A percentile compares a stretch with the other conserved stretches of the same genome.
phyloP scores from a whole-genome alignment of 2,113 vertebrate species.

The Anser cygnoides region DNA sequence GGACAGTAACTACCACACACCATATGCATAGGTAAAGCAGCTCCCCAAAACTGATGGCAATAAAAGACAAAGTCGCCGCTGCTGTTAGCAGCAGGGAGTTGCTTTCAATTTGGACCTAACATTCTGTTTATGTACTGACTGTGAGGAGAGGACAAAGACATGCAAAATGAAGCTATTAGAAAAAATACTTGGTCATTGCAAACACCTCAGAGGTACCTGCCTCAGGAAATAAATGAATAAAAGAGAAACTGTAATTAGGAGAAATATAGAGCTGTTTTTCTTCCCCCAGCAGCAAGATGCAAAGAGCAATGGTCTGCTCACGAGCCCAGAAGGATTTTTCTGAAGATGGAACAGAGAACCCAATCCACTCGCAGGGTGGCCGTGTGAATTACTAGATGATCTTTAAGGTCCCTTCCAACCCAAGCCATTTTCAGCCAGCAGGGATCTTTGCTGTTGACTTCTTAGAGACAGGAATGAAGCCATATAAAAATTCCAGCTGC shows the following conservation, averaged over 20 bases:
- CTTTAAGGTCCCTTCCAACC: too few species aligned
- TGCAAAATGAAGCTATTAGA: neutral
- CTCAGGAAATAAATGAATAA: neutral
- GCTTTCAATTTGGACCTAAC: slow-evolving; percentile 17
- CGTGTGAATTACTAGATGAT: too few species aligned
- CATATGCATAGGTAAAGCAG: slow-evolving; percentile 1
- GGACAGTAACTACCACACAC: neutral
- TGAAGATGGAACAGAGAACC: neutral
- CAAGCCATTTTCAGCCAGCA: neutral
- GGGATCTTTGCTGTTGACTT: neutral
- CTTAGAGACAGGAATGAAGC: neutral
- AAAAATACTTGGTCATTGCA: neutral
- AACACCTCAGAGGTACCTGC: neutral
- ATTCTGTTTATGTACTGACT: neutral
- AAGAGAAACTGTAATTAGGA: neutral
- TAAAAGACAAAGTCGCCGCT: neutral
- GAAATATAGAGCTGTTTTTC: neutral
- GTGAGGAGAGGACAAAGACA: neutral
- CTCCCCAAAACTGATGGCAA: slow-evolving; percentile 34
- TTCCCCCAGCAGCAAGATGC: neutral
- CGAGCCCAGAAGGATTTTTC: neutral
- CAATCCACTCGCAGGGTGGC: neutral
- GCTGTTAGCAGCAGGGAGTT: slow-evolving; percentile 37
- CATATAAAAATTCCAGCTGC: neutral
- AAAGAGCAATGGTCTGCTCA: neutral